Evolutionary conservation across 2,113 vertebrate genomes (phyloP), one percentile per base, ranked within the genome.

Genomic region (Myiozetetes cayanensis): DNA sequence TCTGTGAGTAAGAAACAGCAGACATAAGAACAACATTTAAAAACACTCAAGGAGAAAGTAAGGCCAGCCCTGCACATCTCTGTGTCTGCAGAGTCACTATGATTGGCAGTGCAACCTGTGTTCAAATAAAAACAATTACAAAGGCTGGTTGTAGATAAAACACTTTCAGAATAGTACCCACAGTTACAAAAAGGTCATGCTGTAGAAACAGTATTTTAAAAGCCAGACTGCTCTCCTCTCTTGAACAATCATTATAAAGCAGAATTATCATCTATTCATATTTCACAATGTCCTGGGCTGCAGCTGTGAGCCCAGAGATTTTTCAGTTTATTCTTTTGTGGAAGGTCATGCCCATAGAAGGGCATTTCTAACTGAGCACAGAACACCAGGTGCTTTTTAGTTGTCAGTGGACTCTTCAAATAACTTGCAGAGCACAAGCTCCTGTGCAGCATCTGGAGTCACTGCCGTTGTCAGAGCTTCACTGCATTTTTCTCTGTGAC

Each of bases 401-500:
- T 33, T 3, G 0, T 50, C 71, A 76, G 35, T 3, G 8, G 37
- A 39, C 16, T 25, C 50, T 66, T 56, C 33, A n/a, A 35, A 23
- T 8, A 59, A 63, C 10, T 23, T 39, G 39, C 13, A 72, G 39
- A 47, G 24, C 5, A 7, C 35, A 56, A 47, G 28, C 4, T 67
- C 53, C 53, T 16, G 9, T 4, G 59, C 55, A 70, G 55, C 49
- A 39, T 14, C 16, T 0, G 0, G 23, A n/a, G 33, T 18, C 63
- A 30, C 21, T 0, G 1, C 41, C n/a, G 63, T 37, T 44, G n/a
- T 12, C 21, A 35, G 68, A 70, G 68, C 55, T 73, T 39, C 27
- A 33, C 16, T 24, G 23, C 0, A 0, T 49, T 79, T 28, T 28
- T 8, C 41, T 44, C 59, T 2, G 0, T 3, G 4, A 47, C 65